Percentiles rank a stretch among this genome's conserved stretches.
Conservation (phyloP, 2,113 vertebrate genomes). For the Edolisoma coerulescens region DNA sequence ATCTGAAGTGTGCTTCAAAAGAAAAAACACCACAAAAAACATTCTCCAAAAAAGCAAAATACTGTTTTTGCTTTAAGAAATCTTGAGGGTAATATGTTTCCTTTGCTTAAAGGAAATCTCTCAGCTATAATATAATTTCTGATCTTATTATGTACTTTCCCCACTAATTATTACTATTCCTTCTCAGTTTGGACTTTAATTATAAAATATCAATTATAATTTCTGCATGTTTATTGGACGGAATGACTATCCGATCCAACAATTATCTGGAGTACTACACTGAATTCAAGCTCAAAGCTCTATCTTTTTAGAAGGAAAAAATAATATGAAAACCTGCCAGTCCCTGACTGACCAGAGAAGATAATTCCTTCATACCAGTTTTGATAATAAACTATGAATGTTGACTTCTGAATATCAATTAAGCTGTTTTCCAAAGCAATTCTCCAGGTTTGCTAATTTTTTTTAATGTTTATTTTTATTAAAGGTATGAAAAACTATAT, state of each 20-base stretch:
- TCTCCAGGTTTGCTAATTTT: not conserved
- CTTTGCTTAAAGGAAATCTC: slow-evolving; percentile 5
- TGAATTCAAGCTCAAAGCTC: not conserved
- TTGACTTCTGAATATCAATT: slow-evolving; percentile 22
- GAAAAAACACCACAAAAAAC: not conserved
- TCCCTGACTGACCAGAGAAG: not conserved
- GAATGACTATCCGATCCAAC: not conserved
- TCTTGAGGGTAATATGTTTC: not conserved
- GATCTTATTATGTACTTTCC: not conserved
- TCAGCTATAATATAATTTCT: not conserved
- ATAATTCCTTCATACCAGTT: not conserved
- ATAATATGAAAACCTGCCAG: not conserved
- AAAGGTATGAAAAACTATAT: not conserved
- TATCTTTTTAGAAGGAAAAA: not conserved
- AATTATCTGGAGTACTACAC: not conserved
- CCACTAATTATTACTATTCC: slow-evolving; percentile 2
- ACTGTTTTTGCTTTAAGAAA: not conserved
- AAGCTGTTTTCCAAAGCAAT: slow-evolving; percentile 23
- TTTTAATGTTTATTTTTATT: slow-evolving; percentile 49
- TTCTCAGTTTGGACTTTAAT: slow-evolving; percentile 38
- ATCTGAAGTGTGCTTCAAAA: not conserved
- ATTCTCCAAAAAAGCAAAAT: not conserved
- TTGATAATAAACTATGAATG: slow-evolving; percentile 49
- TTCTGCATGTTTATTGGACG: slow-evolving; percentile 4
- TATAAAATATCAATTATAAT: slow-evolving; percentile 19